Base-by-base conservation (phyloP, 2,888 invertebrate genomes). In the Loripinus fragilis region DNA sequence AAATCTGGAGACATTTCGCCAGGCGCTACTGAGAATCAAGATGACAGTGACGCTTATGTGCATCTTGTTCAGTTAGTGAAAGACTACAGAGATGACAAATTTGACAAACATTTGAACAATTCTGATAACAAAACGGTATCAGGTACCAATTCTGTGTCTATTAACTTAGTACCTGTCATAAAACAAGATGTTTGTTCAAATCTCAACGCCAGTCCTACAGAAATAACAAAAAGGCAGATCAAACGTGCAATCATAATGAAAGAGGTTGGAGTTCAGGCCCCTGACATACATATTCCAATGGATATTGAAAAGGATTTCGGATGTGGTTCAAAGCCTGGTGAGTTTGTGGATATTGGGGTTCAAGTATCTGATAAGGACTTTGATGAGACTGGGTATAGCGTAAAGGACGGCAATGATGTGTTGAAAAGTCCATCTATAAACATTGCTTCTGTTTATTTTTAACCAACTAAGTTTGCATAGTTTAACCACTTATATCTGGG, bases 241-340 rank as follows among this genome's bases (percentile, higher is more conserved):
- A 33, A 60, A 30, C 33, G 30, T 5, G 74, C 74, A 17, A 48
- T 78, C n/a, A 71, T 83, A 17, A 70, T 83, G 79, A 83, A 81
- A 52, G 83, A 83, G 42, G 70, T 78, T 25, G 83, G 80, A 33
- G 74, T 83, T 5, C 83, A 83, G 41, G 83, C 74, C 0, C 83
- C 83, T 30, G 83, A 83, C 64, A 80, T 80, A 67, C 67, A 80
- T 50, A 80, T 78, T 72, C 83, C 83, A 7, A 70, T 83, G 38
- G 83, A 83, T 71, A 74, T 73, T 65, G 81, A 83, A 35, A 67
- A 71, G 25, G 83, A 83, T 35, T 83, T 83, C 33, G 78, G 83
- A 12, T 74, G 69, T 50, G 60, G 25, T 23, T 35, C 71, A 20
- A 69, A 42, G n/a, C 69, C 69, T 33, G 68, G 71, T 20, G 33